A percentile compares a stretch with the other conserved stretches of the same genome.
These are phyloP conservation scores for Agrochola litura DNA, from an alignment of 2,888 invertebrate genomes.

Conservation along the genomic window DNA sequence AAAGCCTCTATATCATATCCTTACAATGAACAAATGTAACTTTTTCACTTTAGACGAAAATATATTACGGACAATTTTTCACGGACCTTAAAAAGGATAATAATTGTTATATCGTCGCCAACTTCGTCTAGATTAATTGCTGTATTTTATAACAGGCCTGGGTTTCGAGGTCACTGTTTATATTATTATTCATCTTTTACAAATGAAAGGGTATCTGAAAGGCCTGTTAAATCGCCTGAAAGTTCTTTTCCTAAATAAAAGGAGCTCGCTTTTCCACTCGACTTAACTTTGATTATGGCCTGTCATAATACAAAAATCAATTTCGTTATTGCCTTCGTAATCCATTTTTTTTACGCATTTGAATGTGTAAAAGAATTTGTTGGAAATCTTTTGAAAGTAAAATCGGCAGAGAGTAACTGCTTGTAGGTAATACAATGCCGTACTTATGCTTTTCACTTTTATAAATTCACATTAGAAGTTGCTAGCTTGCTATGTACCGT, in stretches of 20 bases:
- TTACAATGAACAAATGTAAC: slow-evolving; percentile 61
- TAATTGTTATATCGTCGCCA: slow-evolving; percentile 75
- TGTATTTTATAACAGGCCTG: slow-evolving; percentile 72
- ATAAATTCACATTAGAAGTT: too few species aligned
- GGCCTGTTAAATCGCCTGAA: slow-evolving; percentile 53
- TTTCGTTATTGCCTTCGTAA: slow-evolving; percentile 55
- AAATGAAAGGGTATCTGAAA: slow-evolving; percentile 60
- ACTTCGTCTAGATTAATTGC: slow-evolving; percentile 77
- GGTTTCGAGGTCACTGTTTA: slow-evolving; percentile 64
- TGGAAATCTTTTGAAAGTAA: slow-evolving; percentile 17
- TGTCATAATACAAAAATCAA: slow-evolving; percentile 63
- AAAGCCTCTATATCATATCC: slow-evolving; percentile 57
- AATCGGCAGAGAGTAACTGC: neutral
- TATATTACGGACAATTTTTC: slow-evolving; percentile 70
- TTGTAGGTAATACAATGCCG: neutral
- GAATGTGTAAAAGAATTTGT: slow-evolving; percentile 47
- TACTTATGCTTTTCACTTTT: too few species aligned
- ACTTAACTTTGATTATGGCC: slow-evolving; percentile 55
- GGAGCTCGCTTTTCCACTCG: slow-evolving; percentile 45
- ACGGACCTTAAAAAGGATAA: slow-evolving; percentile 70
- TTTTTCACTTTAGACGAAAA: slow-evolving; percentile 67
- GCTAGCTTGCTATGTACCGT: too few species aligned
- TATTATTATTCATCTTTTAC: slow-evolving; percentile 65
- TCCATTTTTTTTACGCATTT: slow-evolving; percentile 59
- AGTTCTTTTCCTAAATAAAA: slow-evolving; percentile 46